Evolutionary conservation across 2,888 invertebrate genomes (phyloP), one percentile per base, ranked within the genome.

Genomic region (Campaea margaritaria): DNA sequence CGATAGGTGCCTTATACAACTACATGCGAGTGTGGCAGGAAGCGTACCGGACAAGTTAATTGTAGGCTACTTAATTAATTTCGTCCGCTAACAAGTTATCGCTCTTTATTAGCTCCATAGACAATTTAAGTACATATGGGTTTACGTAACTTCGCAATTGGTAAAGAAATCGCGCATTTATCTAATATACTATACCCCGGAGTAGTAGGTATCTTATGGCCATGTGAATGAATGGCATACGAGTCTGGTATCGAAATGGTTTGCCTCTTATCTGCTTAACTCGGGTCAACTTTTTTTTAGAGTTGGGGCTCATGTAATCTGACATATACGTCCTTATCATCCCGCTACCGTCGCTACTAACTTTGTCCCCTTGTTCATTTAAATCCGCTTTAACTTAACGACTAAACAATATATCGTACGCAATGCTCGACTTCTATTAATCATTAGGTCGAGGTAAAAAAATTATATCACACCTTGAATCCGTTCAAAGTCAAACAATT

Each of bases 101-200:
- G 56, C 36, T 58, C 67, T 9, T 31, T 21, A 21, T 5, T 3
- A 21, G 10, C 31, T 67, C 65, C 13, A 31, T 52, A 43, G 41
- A 47, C 34, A 54, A 41, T 43, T 9, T 41, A 44, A 1, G 12
- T 27, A 38, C 31, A 11, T 15, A 53, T 43, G 10, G 28, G 15
- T 48, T 52, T 46, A 54, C 54, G 67, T 76, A 79, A 80, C 59
- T 43, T 12, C 50, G 60, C 13, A 38, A 60, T 67, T 64, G 57
- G 61, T 74, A 83, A 75, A 82, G 76, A 81, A 81, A 80, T 78
- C 79, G 74, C 65, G 66, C 39, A 42, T 47, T 47, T 43, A 43
- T 55, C 28, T 42, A 14, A 41, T 8, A 10, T n/a, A n/a, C n/a
- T n/a, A 43, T 16, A 21, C 13, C 12, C 16, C 31, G 14, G 14